A percentile compares a stretch with the other conserved stretches of the same genome.
Evolutionary conservation across 2,888 invertebrate species (phyloP).

Genomic region (Luperina nickerlii): DNA sequence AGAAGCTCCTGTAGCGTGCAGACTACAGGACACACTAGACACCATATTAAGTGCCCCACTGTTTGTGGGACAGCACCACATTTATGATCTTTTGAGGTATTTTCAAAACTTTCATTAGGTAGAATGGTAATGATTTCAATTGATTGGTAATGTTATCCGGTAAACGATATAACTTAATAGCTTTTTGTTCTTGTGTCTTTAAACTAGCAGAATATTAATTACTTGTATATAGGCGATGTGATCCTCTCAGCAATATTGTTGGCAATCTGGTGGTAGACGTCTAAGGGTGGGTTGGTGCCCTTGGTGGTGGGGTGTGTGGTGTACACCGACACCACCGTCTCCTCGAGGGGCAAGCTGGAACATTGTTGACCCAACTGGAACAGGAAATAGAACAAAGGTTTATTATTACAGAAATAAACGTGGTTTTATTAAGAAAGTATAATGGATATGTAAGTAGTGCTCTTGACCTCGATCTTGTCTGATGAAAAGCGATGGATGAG

Average conservation of each 20-base stretch:
- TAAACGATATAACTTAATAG: neutral
- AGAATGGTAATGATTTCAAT: neutral
- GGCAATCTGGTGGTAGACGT: slow-evolving; percentile 87
- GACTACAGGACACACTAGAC: neutral
- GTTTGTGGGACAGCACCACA: neutral
- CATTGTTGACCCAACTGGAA: slow-evolving; percentile 77
- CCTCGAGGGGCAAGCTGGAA: slow-evolving; percentile 74
- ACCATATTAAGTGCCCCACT: too few relatives aligned
- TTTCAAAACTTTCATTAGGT: neutral
- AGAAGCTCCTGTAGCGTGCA: neutral
- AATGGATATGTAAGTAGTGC: neutral
- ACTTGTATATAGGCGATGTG: slow-evolving; percentile 86
- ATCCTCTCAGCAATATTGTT: slow-evolving; percentile 86
- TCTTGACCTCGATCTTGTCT: neutral
- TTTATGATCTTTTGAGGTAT: neutral
- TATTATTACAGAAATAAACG: neutral
- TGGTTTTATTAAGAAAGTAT: neutral
- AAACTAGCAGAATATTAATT: slow-evolving; percentile 9
- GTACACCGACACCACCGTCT: slow-evolving; percentile 86
- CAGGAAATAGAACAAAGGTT: neutral
- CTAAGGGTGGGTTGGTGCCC: slow-evolving; percentile 69
- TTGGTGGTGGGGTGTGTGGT: slow-evolving; percentile 77
- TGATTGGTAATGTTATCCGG: too few relatives aligned
- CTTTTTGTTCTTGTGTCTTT: neutral
- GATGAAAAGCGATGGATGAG: neutral